Conservation (phyloP, 2,113 vertebrate genomes). For the Aramus guarauna region DNA sequence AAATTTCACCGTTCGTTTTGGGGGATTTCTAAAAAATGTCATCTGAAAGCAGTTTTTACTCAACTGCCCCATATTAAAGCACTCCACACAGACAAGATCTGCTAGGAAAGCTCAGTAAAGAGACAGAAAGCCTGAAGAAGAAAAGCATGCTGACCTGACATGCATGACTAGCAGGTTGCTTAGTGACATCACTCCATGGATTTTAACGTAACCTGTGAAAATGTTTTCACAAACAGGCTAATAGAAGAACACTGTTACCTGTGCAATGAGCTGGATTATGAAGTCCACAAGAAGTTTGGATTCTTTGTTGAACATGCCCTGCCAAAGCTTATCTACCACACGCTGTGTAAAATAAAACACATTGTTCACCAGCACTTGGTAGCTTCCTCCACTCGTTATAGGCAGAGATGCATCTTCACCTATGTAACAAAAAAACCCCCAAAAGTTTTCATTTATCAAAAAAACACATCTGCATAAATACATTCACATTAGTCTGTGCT, state of each 20-base stretch:
- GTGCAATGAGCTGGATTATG: conserved; percentile 96
- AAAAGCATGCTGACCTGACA: not conserved
- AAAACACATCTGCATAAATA: not conserved
- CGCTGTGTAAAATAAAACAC: conserved; percentile 98
- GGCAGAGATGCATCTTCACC: conserved; percentile 96
- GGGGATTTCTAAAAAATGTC: not conserved
- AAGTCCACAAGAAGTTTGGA: conserved; percentile 98
- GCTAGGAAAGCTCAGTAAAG: not conserved
- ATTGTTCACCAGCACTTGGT: conserved; percentile 96
- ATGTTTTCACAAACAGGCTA: not conserved
- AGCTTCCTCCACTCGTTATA: conserved; percentile 92
- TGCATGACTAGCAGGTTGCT: not conserved
- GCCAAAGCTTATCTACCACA: conserved; percentile 99
- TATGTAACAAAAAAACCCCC: conserved; percentile 46
- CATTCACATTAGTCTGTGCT: not conserved
- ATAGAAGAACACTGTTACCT: conserved; percentile 75
- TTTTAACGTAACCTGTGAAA: not conserved
- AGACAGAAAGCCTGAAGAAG: not conserved
- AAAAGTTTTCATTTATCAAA: not conserved
- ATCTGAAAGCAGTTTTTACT: not conserved
- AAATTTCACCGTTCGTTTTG: not conserved
- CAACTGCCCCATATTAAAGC: not conserved
- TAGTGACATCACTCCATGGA: not conserved
- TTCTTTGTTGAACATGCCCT: conserved; percentile 99
- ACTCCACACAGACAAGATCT: not conserved